Conservation (phyloP, 2,113 vertebrate species). For the Junco hyemalis region DNA sequence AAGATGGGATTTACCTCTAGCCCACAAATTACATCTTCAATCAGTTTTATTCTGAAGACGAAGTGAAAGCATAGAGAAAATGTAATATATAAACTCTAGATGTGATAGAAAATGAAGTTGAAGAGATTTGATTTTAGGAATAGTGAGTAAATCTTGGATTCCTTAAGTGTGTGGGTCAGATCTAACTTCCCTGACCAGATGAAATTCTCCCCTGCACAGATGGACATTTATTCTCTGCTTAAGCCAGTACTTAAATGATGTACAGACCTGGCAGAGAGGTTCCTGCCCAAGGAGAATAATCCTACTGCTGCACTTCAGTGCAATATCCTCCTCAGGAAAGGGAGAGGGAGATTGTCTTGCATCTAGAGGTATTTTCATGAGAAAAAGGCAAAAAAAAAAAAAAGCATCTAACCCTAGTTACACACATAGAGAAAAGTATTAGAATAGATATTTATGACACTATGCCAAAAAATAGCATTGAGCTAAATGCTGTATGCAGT, state of each 20-base stretch:
- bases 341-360: constrained; percentile 27
- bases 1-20: not conserved
- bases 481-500: constrained; percentile 51
- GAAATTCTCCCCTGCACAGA: constrained; percentile 52
- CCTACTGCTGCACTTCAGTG: not conserved
- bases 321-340: constrained; percentile 39
- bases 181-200: constrained; percentile 18
- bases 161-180: not conserved
- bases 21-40: not conserved
- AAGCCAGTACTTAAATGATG: constrained; percentile 40
- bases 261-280: constrained; percentile 10
- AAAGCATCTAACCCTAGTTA: constrained; percentile 6
- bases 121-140: constrained; percentile 3
- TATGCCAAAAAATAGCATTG: constrained; percentile 36
- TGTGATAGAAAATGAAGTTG: not conserved
- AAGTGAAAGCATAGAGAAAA: not conserved
- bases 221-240: constrained; percentile 27
- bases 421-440: constrained; percentile 32
- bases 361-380: constrained; percentile 21
- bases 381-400: not conserved
- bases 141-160: not conserved
- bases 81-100: not conserved
- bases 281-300: constrained; percentile 56
- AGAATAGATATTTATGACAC: constrained; percentile 61
- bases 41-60: not conserved